Percentiles rank a stretch among this genome's conserved stretches.
Conservation (phyloP, 2,113 vertebrate genomes). For the Myiopsitta monachus region DNA sequence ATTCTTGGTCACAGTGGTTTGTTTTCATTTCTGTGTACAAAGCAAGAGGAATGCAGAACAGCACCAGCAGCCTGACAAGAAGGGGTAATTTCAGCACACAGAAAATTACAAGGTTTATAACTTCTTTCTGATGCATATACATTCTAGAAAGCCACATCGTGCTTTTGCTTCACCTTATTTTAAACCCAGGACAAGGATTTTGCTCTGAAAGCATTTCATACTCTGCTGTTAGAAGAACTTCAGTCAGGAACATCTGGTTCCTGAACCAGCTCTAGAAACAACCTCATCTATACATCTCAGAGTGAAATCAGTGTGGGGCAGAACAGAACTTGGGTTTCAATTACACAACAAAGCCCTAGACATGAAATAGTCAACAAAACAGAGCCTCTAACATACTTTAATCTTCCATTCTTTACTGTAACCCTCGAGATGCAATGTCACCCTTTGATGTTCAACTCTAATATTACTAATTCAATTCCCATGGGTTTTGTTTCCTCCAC, state of each 20-base stretch:
- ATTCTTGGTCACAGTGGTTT: constrained; percentile 57
- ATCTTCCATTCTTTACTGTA: background rate
- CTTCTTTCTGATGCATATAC: background rate
- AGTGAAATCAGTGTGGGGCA: background rate
- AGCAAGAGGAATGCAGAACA: constrained; percentile 39
- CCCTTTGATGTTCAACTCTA: background rate
- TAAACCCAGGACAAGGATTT: background rate
- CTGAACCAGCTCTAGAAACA: background rate
- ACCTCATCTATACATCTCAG: background rate
- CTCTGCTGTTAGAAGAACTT: background rate
- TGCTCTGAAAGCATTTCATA: background rate
- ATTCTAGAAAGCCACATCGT: background rate
- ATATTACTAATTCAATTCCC: background rate
- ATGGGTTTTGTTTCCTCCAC: background rate
- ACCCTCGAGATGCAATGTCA: background rate
- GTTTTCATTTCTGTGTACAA: constrained; percentile 30
- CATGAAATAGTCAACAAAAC: background rate
- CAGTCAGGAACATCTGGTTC: background rate
- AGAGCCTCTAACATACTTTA: background rate
- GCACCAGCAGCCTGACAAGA: background rate
- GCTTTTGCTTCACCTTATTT: background rate
- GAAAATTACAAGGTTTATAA: background rate
- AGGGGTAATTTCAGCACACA: background rate
- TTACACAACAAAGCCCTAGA: background rate
- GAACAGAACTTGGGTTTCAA: background rate